These are phyloP conservation scores for Caenorhabditis afra DNA, from an alignment of 2,888 invertebrate species.

Conservation along the genomic window DNA sequence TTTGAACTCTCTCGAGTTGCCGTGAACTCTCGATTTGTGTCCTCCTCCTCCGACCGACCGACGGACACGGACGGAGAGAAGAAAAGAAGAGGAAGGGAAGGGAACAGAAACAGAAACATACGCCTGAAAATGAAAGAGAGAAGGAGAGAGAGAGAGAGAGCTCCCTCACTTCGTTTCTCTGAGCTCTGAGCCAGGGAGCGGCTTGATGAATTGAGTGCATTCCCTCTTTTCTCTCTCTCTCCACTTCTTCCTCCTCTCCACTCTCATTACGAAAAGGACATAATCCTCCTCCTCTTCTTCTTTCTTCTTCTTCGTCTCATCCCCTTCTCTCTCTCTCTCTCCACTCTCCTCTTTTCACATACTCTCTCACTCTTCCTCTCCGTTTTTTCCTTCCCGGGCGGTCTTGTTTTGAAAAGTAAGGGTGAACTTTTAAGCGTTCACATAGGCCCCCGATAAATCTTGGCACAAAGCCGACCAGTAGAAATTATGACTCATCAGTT, in stretches of 20 bases:
- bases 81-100: conserved; percentile 5
- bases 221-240: conserved; percentile 12
- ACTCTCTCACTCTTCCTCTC: neutral
- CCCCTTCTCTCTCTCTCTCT: conserved; percentile 4
- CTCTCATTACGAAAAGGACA: conserved; percentile 51
- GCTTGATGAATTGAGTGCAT: conserved; percentile 56
- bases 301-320: too few species aligned
- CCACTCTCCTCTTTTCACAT: conserved; percentile 9
- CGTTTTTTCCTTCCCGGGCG: too few species aligned
- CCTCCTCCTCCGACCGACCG: neutral
- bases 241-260: conserved; percentile 11
- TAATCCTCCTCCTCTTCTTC: conserved; percentile 13
- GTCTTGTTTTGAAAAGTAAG: too few species aligned
- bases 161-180: conserved; percentile 30
- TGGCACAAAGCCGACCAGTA: too few species aligned
- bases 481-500: too few species aligned
- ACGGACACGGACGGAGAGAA: too few species aligned
- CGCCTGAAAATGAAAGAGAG: conserved; percentile 34
- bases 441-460: too few species aligned
- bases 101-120: conserved; percentile 50
- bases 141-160: conserved; percentile 22
- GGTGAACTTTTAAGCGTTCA: too few species aligned
- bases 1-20: conserved; percentile 30
- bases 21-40: conserved; percentile 22
- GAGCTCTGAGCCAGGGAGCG: conserved; percentile 20